Evolutionary conservation across 1,140 invertebrate species (phyloP).

Genomic region (Drosophila sproati): DNA sequence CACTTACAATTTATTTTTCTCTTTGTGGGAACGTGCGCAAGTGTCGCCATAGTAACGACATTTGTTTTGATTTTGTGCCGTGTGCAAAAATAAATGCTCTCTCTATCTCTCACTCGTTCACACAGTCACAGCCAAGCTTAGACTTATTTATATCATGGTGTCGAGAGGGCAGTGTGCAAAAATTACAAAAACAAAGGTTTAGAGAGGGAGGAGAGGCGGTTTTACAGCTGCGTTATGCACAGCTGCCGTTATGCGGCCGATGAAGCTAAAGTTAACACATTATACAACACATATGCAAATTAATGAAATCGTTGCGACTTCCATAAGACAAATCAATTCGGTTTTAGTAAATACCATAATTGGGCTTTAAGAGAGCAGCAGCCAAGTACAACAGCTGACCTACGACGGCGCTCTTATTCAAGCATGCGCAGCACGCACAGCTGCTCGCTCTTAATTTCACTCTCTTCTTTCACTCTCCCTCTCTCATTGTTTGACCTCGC

Average conservation of each 20-base stretch:
- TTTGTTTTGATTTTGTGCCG: slow-evolving; percentile 74
- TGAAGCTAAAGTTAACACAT: slow-evolving; percentile 43
- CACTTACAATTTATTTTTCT: not conserved
- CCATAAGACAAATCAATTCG: slow-evolving; percentile 21
- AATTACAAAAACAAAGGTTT: slow-evolving; percentile 39
- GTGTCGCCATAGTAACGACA: slow-evolving; percentile 70
- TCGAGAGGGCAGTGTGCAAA: slow-evolving; percentile 67
- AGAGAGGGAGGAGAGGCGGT: not conserved
- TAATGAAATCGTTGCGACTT: slow-evolving; percentile 3
- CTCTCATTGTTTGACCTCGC: slow-evolving; percentile 30
- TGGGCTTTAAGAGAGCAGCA: slow-evolving; percentile 37
- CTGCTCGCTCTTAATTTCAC: slow-evolving; percentile 33
- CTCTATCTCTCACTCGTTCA: slow-evolving; percentile 7
- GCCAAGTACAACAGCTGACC: not conserved
- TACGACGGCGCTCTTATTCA: slow-evolving; percentile 18
- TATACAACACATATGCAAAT: slow-evolving; percentile 50
- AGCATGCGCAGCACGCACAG: slow-evolving; percentile 46
- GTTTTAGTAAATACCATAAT: slow-evolving; percentile 30
- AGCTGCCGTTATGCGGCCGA: slow-evolving; percentile 12
- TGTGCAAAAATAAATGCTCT: slow-evolving; percentile 62
- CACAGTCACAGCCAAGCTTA: slow-evolving; percentile 23
- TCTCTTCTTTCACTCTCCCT: slow-evolving; percentile 12
- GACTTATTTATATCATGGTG: not conserved
- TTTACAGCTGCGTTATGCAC: not conserved
- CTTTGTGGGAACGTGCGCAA: slow-evolving; percentile 66